Conservation (phyloP, 2,888 invertebrate genomes). For the Anoncus sp. region DNA sequence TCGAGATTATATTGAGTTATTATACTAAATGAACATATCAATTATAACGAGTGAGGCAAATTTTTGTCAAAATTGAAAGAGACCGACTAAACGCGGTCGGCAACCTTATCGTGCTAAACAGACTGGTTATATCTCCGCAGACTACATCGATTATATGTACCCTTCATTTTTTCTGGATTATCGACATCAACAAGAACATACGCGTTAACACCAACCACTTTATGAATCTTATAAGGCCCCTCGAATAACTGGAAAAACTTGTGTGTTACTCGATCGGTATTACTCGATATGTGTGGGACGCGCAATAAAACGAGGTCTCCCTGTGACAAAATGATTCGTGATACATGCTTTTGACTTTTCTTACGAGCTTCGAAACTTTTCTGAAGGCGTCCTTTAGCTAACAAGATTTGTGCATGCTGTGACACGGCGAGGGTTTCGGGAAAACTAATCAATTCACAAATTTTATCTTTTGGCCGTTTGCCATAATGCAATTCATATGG, state of each 20-base stretch:
- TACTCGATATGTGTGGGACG: slow-evolving; percentile 35
- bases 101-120: not conserved
- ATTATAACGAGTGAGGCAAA: too few relatives aligned
- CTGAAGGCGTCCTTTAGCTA: slow-evolving; percentile 9
- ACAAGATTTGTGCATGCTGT: not conserved
- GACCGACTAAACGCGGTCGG: too few relatives aligned
- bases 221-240: slow-evolving; percentile 31
- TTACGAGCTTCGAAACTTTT: slow-evolving; percentile 11
- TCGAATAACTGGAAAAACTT: slow-evolving; percentile 40
- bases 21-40: too few relatives aligned
- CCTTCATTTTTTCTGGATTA: slow-evolving; percentile 16
- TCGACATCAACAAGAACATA: slow-evolving; percentile 17
- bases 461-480: not conserved
- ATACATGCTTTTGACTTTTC: not conserved
- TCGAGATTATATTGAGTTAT: too few relatives aligned
- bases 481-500: slow-evolving; percentile 45
- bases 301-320: slow-evolving; percentile 29
- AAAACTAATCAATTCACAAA: slow-evolving; percentile 35
- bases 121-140: slow-evolving; percentile 29
- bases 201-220: slow-evolving; percentile 9
- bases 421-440: not conserved
- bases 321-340: not conserved
- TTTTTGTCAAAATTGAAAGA: too few relatives aligned
- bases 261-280: slow-evolving; percentile 4
- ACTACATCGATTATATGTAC: slow-evolving; percentile 37